Base-by-base conservation (phyloP, 2,113 vertebrate genomes). In the Heliornis fulica region DNA sequence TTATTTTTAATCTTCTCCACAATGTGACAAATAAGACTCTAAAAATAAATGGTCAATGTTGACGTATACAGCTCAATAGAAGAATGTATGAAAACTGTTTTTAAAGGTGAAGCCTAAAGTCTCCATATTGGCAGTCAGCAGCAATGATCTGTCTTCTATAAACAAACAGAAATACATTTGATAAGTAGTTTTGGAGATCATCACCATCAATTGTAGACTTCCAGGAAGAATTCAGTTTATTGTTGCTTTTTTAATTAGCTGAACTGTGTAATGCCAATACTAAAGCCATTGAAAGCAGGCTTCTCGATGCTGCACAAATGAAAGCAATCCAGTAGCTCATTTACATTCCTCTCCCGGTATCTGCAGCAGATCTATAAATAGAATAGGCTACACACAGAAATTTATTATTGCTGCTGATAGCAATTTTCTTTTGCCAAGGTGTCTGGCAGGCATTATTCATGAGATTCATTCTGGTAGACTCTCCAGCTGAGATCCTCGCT, bases 361-460 rank as follows among this genome's bases (percentile, higher is more conserved):
- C 89, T 70, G 64, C 79, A 90, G 53, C 36, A 72, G 45, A 70
- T 41, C 97, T 97, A 93, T 97, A 96, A 97, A 97, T 96, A 98
- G 97, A 96, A 95, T 13, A 89, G 60, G 41, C 89, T 95, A 93
- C 94, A 95, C 85, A 91, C 11, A 97, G 94, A 93, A 93, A 97
- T 96, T 91, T 94, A 95, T 89, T 97, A 85, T 96, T 97, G 94
- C 95, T 86, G 79, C 89, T 93, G 88, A 96, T 57, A 90, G 94
- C 82, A 89, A 93, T 97, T 97, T 97, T 95, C 83, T 87, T 95
- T 95, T 96, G 92, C 91, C 91, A 87, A 96, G 96, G 69, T 94
- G 91, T 96, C 94, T 97, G 53, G 83, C n/a, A 97, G 96, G 90
- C 91, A 72, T 97, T 97, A 97, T 96, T 97, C 96, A 97, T 94